Evolutionary conservation across 2,113 vertebrate genomes (phyloP).

Genomic region (Megaceryle torquata): DNA sequence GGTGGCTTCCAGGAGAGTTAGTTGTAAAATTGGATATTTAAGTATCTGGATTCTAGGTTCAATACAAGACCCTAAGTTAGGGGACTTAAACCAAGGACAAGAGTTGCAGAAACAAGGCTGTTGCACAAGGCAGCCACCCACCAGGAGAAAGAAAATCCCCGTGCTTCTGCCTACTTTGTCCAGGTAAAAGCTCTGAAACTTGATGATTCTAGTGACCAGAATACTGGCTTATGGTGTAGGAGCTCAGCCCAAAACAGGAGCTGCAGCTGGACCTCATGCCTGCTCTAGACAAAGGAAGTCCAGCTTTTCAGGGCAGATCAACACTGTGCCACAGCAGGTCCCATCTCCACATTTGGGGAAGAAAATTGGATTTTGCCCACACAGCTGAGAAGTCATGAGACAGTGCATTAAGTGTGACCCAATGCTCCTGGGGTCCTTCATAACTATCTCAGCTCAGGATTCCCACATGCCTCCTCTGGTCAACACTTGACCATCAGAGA

Average conservation of each 20-base stretch:
- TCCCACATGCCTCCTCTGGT: accelerated
- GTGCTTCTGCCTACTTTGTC: background rate
- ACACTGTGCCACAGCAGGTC: background rate
- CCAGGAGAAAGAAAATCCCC: background rate
- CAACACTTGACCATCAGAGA: background rate
- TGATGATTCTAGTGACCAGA: background rate
- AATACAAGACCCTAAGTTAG: background rate
- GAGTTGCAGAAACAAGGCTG: background rate
- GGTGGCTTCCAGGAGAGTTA: background rate
- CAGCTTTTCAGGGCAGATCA: background rate
- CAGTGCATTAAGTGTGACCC: background rate
- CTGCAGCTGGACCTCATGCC: background rate
- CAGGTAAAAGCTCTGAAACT: background rate
- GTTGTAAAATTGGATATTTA: background rate
- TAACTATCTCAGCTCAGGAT: background rate
- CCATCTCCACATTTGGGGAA: background rate
- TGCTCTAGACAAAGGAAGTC: background rate
- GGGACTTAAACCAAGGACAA: background rate
- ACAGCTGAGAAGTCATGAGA: background rate
- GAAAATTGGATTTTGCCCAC: background rate
- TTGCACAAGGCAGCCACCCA: background rate
- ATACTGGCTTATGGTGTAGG: accelerated
- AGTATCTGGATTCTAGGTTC: background rate
- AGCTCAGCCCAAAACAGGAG: background rate
- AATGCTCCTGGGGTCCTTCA: background rate